Percentiles rank a stretch among this genome's conserved stretches.
phyloP scores from a whole-genome alignment of 23 tunicate genomes.

The Clavelina lepadiformis region DNA sequence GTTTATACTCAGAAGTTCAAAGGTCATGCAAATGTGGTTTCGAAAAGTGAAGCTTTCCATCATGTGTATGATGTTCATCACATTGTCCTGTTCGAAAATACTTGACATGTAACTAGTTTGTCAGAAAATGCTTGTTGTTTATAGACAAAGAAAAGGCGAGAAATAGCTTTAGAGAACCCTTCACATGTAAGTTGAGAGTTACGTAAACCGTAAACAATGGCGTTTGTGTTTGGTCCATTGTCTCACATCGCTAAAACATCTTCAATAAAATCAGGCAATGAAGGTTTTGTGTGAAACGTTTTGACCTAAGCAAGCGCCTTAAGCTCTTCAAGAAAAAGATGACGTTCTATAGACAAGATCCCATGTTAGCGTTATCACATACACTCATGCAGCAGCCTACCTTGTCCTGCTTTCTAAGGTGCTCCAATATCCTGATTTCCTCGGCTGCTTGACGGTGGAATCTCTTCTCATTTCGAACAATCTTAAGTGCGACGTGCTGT shows the following conservation, averaged over 20 bases:
- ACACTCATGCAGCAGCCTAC: conserved; percentile 18
- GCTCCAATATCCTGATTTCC: conserved; percentile 87
- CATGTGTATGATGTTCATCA: conserved; percentile 95
- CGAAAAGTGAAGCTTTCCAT: conserved; percentile 93
- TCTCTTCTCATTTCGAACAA: conserved; percentile 93
- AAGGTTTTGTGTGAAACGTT: no score
- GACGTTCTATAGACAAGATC: background rate
- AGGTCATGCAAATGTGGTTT: conserved; percentile 99
- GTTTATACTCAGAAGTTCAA: conserved; percentile 95
- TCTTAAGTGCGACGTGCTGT: conserved; percentile 89
- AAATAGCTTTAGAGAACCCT: background rate
- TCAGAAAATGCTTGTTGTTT: background rate
- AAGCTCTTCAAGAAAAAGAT: background rate
- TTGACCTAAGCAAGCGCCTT: no score
- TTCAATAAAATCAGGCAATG: background rate
- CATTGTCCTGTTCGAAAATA: conserved; percentile 51
- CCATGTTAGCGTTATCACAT: no score
- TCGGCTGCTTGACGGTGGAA: conserved; percentile 98
- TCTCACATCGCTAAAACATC: background rate
- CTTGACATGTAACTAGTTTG: no score
- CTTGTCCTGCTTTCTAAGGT: conserved; percentile 87
- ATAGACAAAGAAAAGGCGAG: background rate
- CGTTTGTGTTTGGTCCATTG: background rate
- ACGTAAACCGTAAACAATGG: background rate
- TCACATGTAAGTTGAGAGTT: no score